Base-by-base conservation (phyloP, 2,888 invertebrate genomes). In the Chelonus formosanus region DNA sequence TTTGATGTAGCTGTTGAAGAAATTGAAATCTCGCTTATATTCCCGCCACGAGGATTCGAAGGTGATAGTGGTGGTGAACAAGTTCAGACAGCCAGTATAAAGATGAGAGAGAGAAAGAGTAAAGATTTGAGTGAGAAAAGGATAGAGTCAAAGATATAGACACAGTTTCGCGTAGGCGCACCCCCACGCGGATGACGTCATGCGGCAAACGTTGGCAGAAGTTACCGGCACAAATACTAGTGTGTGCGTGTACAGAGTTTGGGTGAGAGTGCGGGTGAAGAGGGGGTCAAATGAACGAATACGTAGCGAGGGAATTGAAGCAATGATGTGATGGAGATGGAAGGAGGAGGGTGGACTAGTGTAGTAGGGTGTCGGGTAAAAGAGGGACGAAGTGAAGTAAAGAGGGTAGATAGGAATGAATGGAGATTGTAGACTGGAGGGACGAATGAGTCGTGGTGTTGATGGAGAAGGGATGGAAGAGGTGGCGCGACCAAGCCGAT, bases 141-240 rank as follows among this genome's bases (percentile, higher is more conserved):
- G 55, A 65, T 64, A 67, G 67, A 55, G 43, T 52, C 20, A 60
- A 60, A 55, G 66, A 60, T 59, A 72, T 58, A 61, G 66, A 70
- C 67, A 71, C 60, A 65, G 47, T 74, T 72, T 75, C 67, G 74
- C 74, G 80, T 75, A 80, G 81, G 81, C 80, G 81, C 81, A 81
- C 82, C 80, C 82, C 82, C 81, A 81, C 82, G 79, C 79, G 67
- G 75, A 68, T 82, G 82, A 82, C 82, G 82, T 82, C 82, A 82
- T 71, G 74, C 74, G 74, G 80, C 79, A 80, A 80, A 79, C 80
- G 78, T 77, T 76, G 78, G 76, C 80, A 76, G 78, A 73, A 67
- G 75, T 73, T 73, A 73, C 73, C 72, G 68, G 65, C 54, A 43
- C 35, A 50, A 31, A 59, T 59, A 45, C 10, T 47, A 20, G n/a